phyloP scores from a whole-genome alignment of 1,140 invertebrate genomes.

The Pectinophora gossypiella region DNA sequence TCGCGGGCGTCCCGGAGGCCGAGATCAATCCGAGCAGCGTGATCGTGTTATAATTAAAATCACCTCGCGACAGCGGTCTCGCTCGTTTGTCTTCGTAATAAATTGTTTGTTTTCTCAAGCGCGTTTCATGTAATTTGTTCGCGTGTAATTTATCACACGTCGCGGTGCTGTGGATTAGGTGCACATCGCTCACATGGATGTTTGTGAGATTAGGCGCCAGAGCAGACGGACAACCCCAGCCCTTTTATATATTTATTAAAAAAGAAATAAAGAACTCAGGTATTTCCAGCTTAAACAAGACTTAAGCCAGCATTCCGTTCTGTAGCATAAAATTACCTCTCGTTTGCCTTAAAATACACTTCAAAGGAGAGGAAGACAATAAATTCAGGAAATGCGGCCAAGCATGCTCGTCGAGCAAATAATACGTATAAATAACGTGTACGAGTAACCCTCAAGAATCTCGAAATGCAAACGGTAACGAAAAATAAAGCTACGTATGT shows the following conservation, averaged over 20 bases:
- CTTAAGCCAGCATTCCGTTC: too few species aligned
- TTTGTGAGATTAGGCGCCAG: conserved; percentile 8
- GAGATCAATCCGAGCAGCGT: conserved; percentile 7
- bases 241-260: too few species aligned
- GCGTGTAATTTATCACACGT: conserved; percentile 53
- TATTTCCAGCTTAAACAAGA: too few species aligned
- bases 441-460: conserved; percentile 24
- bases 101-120: conserved; percentile 59
- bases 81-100: conserved; percentile 57
- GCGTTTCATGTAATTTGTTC: conserved; percentile 54
- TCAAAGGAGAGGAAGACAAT: conserved; percentile 7
- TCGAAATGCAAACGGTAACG: conserved; percentile 31
- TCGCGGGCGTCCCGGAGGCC: background rate
- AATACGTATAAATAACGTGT: conserved; percentile 23
- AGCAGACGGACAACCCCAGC: too few species aligned
- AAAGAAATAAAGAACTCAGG: too few species aligned
- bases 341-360: too few species aligned
- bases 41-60: conserved; percentile 47
- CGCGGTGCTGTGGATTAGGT: conserved; percentile 45
- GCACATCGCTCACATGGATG: conserved; percentile 31
- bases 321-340: too few species aligned
- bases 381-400: background rate
- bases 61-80: conserved; percentile 38
- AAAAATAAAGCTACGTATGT: conserved; percentile 37
- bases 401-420: conserved; percentile 15